phyloP scores from a whole-genome alignment of 2,888 invertebrate species.

The Crioceris asparagi region DNA sequence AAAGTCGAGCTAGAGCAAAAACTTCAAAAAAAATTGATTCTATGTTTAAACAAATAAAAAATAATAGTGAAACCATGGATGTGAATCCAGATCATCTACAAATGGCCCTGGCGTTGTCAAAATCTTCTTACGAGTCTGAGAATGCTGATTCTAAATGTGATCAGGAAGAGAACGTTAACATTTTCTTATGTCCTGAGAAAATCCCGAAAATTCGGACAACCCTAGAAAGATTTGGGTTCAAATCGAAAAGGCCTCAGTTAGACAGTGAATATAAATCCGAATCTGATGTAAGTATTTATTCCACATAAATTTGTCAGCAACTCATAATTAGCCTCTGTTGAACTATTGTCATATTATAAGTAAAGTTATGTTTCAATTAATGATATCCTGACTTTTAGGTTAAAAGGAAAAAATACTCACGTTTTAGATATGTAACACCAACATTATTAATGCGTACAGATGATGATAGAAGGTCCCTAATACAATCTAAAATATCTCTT shows the following conservation, averaged over 20 bases:
- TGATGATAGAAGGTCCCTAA: conserved; percentile 29
- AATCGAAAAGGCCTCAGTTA: conserved; percentile 22
- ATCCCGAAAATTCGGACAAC: conserved; percentile 39
- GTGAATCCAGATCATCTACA: conserved; percentile 55
- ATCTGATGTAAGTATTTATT: too few relatives aligned
- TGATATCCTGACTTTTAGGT: conserved; percentile 12
- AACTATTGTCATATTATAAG: too few relatives aligned
- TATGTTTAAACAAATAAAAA: conserved; percentile 38
- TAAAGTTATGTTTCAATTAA: not conserved
- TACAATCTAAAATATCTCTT: conserved; percentile 29
- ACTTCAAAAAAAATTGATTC: conserved; percentile 30
- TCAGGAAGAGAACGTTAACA: conserved; percentile 12
- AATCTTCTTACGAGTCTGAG: conserved; percentile 38
- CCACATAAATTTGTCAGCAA: too few relatives aligned
- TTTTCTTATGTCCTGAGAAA: conserved; percentile 15
- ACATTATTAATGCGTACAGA: conserved; percentile 29
- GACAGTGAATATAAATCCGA: too few relatives aligned
- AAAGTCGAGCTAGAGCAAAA: conserved; percentile 18
- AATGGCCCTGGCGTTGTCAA: conserved; percentile 55
- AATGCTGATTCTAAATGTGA: conserved; percentile 11
- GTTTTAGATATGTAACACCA: conserved; percentile 32
- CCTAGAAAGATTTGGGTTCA: conserved; percentile 53
- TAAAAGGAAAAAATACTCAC: conserved; percentile 26
- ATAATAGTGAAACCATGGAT: conserved; percentile 41
- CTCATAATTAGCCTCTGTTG: not conserved